Evolutionary conservation across 2,888 invertebrate species (phyloP).

Genomic region (Phaedon cochleariae): DNA sequence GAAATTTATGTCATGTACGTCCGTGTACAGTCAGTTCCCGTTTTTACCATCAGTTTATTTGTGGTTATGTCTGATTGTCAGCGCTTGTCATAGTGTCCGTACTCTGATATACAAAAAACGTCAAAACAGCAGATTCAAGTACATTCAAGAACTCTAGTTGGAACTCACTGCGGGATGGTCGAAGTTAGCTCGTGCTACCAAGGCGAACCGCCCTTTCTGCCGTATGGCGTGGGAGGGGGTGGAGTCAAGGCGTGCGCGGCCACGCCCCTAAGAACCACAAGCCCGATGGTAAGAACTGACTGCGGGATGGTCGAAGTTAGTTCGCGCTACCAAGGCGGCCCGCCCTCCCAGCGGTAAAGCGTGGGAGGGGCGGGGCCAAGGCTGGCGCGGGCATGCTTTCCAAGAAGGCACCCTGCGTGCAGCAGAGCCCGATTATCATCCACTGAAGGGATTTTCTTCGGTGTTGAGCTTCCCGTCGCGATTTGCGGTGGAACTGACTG

Average conservation of each 20-base stretch:
- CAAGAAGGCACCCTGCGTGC: constrained; percentile 69
- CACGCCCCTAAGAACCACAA: constrained; percentile 57
- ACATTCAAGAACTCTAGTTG: too few species aligned
- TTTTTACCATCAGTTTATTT: too few species aligned
- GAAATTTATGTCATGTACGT: too few species aligned
- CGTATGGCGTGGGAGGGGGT: constrained; percentile 53
- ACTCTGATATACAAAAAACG: too few species aligned
- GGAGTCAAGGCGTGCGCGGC: constrained; percentile 72
- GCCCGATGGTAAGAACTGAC: constrained; percentile 78
- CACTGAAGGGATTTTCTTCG: constrained; percentile 69
- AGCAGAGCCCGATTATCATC: constrained; percentile 92
- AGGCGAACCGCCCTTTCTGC: constrained; percentile 58
- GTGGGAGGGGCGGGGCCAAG: constrained; percentile 52
- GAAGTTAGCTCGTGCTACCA: too few species aligned
- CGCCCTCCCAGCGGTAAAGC: constrained; percentile 58
- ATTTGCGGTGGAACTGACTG: not conserved
- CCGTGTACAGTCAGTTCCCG: too few species aligned
- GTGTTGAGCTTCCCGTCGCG: constrained; percentile 17
- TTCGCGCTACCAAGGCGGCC: constrained; percentile 54
- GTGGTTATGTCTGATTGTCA: too few species aligned
- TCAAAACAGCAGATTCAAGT: too few species aligned
- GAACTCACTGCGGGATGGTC: too few species aligned
- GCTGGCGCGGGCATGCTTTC: constrained; percentile 71
- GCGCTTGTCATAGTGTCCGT: too few species aligned
- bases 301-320: not conserved